These are phyloP conservation scores for Coptodon bakossiorum DNA, from an alignment of 2,113 vertebrate genomes.

Conservation along the genomic window DNA sequence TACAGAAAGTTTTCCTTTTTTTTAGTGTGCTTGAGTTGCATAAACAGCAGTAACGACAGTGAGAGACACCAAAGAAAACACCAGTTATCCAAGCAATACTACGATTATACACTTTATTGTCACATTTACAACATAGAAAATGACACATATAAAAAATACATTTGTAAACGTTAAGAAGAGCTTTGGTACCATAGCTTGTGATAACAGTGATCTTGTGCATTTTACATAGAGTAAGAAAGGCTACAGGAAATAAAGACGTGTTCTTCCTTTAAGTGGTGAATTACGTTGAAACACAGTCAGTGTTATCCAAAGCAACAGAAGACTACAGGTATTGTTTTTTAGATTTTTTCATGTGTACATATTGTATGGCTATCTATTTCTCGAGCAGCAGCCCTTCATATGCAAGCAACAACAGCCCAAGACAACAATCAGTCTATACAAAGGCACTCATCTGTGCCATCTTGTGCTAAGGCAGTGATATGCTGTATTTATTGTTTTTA, in stretches of 20 bases:
- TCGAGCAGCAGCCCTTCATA: slow-evolving; percentile 8
- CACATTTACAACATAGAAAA: slow-evolving; percentile 62
- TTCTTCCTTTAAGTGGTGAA: not conserved
- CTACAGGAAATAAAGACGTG: slow-evolving; percentile 13
- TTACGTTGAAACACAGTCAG: not conserved
- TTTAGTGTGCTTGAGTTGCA: not conserved
- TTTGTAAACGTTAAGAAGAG: slow-evolving; percentile 70
- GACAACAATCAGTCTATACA: slow-evolving; percentile 14
- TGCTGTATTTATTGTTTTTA: slow-evolving; percentile 34
- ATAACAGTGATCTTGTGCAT: slow-evolving; percentile 58
- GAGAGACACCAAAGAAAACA: not conserved
- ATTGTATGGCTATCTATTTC: not conserved
- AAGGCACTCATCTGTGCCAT: slow-evolving; percentile 30
- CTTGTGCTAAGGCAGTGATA: slow-evolving; percentile 61
- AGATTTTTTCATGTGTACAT: not conserved
- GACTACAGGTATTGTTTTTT: not conserved
- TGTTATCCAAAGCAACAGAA: slow-evolving; percentile 18
- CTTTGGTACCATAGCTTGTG: slow-evolving; percentile 77
- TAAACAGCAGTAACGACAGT: not conserved
- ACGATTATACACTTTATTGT: slow-evolving; percentile 64
- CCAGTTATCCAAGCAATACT: not conserved
- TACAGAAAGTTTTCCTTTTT: not conserved
- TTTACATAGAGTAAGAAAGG: not conserved
- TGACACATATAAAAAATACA: slow-evolving; percentile 72
- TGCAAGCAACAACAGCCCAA: slow-evolving; percentile 6